These are phyloP conservation scores for Cephus cinctus DNA, from an alignment of 1,140 invertebrate genomes.

Conservation along the genomic window DNA sequence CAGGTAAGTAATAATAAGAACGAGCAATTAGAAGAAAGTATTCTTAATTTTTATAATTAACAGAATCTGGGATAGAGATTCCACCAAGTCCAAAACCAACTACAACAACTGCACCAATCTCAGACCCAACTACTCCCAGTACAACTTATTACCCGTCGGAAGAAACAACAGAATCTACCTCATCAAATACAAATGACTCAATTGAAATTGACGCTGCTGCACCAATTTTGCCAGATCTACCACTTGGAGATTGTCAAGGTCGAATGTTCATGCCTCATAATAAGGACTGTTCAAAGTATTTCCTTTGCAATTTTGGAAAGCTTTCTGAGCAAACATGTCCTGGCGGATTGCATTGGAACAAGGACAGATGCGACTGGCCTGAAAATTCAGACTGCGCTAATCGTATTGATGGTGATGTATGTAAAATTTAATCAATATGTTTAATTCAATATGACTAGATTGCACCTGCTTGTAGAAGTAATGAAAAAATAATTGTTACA, in stretches of 20 bases:
- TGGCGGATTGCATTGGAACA: constrained; percentile 72
- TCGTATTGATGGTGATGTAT: too few relatives aligned
- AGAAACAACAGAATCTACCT: constrained; percentile 6
- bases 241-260: constrained; percentile 58
- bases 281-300: constrained; percentile 76
- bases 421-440: too few relatives aligned
- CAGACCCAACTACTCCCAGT: constrained; percentile 1
- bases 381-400: constrained; percentile 67
- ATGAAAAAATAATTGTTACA: too few relatives aligned
- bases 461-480: too few relatives aligned
- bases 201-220: constrained; percentile 38
- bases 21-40: constrained; percentile 21
- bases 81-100: constrained; percentile 12
- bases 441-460: too few relatives aligned
- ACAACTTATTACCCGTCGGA: constrained; percentile 3
- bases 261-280: constrained; percentile 64
- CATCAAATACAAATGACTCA: constrained; percentile 37
- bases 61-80: constrained; percentile 15
- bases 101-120: constrained; percentile 16
- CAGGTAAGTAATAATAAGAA: constrained; percentile 27
- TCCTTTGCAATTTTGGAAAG: constrained; percentile 72
- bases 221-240: constrained; percentile 15
- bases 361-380: constrained; percentile 78
- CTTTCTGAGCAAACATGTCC: constrained; percentile 69
- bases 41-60: neutral